A percentile compares a stretch with the other conserved stretches of the same genome.
Conservation (phyloP, 2,113 vertebrate species). For the Pseudopipra pipra region DNA sequence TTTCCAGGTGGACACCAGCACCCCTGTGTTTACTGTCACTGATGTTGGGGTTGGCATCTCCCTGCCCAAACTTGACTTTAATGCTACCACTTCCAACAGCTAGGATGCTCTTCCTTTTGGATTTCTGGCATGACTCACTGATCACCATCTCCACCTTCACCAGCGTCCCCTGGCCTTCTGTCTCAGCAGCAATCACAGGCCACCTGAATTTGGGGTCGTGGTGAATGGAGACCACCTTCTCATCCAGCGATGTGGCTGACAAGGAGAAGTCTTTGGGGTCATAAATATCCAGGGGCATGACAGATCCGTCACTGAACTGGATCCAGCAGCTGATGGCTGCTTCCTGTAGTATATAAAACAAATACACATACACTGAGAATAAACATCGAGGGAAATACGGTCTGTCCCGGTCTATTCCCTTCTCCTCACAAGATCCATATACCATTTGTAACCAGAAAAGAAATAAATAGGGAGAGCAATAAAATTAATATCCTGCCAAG, state of each 20-base stretch:
- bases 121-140: slow-evolving; percentile 88
- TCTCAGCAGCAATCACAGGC: slow-evolving; percentile 80
- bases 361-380: background rate
- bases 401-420: background rate
- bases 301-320: slow-evolving; percentile 90
- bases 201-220: slow-evolving; percentile 74
- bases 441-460: background rate
- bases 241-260: slow-evolving; percentile 82
- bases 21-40: slow-evolving; percentile 54
- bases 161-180: slow-evolving; percentile 85
- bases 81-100: slow-evolving; percentile 82
- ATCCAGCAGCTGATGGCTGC: slow-evolving; percentile 90
- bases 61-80: slow-evolving; percentile 83
- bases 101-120: slow-evolving; percentile 87
- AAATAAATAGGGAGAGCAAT: background rate
- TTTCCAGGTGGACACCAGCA: slow-evolving; percentile 62
- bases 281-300: slow-evolving; percentile 89
- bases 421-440: background rate
- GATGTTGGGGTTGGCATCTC: slow-evolving; percentile 50
- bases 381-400: background rate
- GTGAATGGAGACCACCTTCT: slow-evolving; percentile 84
- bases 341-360: slow-evolving; percentile 72
- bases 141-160: slow-evolving; percentile 88
- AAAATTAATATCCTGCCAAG: slow-evolving; percentile 9
- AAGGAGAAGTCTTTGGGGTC: slow-evolving; percentile 83